phyloP scores from a whole-genome alignment of 2,888 invertebrate genomes.

The Drosophila emarginata region DNA sequence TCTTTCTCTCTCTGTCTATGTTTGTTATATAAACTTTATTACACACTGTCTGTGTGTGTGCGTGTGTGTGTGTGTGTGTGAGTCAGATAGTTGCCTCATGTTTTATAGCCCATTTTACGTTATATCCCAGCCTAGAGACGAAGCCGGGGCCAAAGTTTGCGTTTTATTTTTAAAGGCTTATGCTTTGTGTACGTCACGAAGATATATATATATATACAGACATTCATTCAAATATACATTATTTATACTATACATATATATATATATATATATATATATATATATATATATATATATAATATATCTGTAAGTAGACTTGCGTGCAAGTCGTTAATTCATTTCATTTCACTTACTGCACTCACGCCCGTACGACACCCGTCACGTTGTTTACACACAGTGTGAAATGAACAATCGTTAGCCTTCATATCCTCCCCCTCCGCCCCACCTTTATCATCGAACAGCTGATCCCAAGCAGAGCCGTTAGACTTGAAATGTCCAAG shows the following conservation, averaged over 20 bases:
- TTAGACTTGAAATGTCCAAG: not conserved
- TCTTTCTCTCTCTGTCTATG: not conserved
- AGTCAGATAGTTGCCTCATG: constrained; percentile 24
- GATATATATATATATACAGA: not conserved
- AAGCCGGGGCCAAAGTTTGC: constrained; percentile 6
- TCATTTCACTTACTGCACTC: constrained; percentile 19
- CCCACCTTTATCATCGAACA: no score
- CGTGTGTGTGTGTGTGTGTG: not conserved
- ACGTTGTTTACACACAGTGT: not conserved
- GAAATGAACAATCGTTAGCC: not conserved
- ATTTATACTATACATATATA: constrained; percentile 3
- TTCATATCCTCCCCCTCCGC: no score
- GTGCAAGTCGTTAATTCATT: constrained; percentile 17
- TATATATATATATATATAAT: not conserved
- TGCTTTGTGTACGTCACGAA: constrained; percentile 5
- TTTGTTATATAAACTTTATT: constrained; percentile 19
- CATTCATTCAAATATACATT: constrained; percentile 1
- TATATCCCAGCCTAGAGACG: constrained; percentile 14
- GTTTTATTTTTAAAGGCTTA: constrained; percentile 19
- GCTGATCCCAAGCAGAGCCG: not conserved
- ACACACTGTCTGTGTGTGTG: constrained; percentile 2
- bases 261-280: constrained; percentile 1
- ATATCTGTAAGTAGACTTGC: constrained; percentile 9
- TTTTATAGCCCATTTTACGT: constrained; percentile 25
- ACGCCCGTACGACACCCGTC: constrained; percentile 3